A percentile compares a stretch with the other conserved stretches of the same genome.
Evolutionary conservation across 2,797 vertebrate genomes (phyloP).

Genomic region (Botia almorhae): DNA sequence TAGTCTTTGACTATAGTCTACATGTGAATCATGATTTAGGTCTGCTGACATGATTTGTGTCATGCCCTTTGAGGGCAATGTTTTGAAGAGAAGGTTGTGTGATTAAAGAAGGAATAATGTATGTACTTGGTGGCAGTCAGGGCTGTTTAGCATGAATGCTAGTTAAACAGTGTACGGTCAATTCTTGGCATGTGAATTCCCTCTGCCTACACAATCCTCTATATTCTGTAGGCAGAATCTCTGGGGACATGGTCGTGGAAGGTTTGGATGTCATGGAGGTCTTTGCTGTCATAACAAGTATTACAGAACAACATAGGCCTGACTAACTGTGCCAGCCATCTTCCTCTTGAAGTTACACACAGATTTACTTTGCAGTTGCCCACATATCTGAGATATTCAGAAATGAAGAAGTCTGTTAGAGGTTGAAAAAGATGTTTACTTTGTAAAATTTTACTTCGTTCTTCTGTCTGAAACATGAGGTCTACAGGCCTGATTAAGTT

Average conservation of each 20-base stretch:
- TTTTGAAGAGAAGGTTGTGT: no score
- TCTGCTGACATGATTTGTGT: no score
- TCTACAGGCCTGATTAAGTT: slow-evolving; percentile 6
- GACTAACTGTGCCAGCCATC: slow-evolving; percentile 8
- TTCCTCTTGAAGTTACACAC: slow-evolving; percentile 42
- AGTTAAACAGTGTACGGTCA: not conserved
- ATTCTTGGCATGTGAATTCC: not conserved
- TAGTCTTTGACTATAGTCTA: no score
- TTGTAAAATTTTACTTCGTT: not conserved
- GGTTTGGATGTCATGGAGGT: not conserved
- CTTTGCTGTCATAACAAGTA: slow-evolving; percentile 49
- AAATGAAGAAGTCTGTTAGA: not conserved
- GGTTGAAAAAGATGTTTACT: not conserved
- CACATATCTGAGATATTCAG: not conserved
- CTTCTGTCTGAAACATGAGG: slow-evolving; percentile 10
- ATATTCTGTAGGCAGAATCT: slow-evolving; percentile 1
- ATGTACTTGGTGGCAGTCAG: not conserved
- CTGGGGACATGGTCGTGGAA: not conserved
- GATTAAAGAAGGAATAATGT: no score
- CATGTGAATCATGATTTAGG: no score
- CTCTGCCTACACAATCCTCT: not conserved
- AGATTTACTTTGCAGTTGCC: not conserved
- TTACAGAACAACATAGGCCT: slow-evolving; percentile 28
- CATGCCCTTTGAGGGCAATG: no score
- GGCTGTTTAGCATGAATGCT: not conserved